phyloP scores from a whole-genome alignment of 2,888 invertebrate genomes.

The Chesias legatella region DNA sequence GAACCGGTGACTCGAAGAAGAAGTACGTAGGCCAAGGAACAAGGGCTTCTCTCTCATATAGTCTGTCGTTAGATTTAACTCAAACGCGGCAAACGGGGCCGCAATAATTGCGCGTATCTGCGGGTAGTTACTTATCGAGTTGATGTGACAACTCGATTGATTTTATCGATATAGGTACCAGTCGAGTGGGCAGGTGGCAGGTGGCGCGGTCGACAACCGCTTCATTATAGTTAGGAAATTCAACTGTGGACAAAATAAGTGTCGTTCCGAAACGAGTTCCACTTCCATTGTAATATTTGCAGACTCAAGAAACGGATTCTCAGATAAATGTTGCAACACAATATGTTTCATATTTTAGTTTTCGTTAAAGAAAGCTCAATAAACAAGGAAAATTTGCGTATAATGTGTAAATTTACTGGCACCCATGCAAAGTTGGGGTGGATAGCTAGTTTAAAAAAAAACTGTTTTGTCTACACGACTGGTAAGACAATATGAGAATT shows the following conservation, averaged over 20 bases:
- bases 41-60: too few species aligned
- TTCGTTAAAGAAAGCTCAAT: too few species aligned
- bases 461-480: not conserved
- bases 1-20: too few species aligned
- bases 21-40: too few species aligned
- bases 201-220: constrained; percentile 18
- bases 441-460: too few species aligned
- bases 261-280: constrained; percentile 28
- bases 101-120: constrained; percentile 29
- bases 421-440: too few species aligned
- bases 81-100: constrained; percentile 34
- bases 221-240: constrained; percentile 36
- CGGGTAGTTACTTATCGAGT: constrained; percentile 31
- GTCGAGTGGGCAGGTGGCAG: constrained; percentile 23
- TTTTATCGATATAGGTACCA: constrained; percentile 32
- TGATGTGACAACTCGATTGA: constrained; percentile 34
- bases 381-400: too few species aligned
- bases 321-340: too few species aligned
- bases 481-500: constrained; percentile 11
- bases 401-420: too few species aligned
- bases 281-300: constrained; percentile 17
- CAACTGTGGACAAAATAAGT: constrained; percentile 32
- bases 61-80: constrained; percentile 25
- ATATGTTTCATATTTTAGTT: too few species aligned
- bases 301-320: too few species aligned